phyloP scores from a whole-genome alignment of 2,113 vertebrate genomes.

The Petroica traversi region DNA sequence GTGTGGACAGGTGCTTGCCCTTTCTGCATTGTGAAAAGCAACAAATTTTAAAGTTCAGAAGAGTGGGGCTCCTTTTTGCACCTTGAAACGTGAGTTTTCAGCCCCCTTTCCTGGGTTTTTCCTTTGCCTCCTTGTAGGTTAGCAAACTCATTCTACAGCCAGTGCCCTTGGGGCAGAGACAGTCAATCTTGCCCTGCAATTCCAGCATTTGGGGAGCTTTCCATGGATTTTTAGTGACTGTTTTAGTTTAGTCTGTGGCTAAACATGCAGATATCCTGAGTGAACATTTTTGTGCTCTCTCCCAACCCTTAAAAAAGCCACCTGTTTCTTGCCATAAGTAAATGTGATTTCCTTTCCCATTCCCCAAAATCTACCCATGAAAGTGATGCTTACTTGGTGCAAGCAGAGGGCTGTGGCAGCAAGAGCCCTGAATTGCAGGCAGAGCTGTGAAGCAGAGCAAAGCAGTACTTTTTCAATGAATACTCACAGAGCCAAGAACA shows the following conservation, averaged over 20 bases:
- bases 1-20: not conserved
- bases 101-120: not conserved
- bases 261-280: not conserved
- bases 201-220: not conserved
- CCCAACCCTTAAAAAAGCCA: not conserved
- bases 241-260: not conserved
- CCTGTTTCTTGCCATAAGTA: not conserved
- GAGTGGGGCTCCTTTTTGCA: not conserved
- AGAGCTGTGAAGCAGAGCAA: not conserved
- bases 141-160: not conserved
- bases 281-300: not conserved
- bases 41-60: not conserved
- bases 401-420: not conserved
- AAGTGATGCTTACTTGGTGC: not conserved
- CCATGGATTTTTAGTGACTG: not conserved
- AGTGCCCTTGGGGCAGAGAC: not conserved
- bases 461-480: not conserved
- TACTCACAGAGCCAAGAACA: not conserved
- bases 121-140: not conserved
- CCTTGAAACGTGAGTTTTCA: not conserved
- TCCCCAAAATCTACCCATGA: not conserved
- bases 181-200: not conserved
- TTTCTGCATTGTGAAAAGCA: not conserved
- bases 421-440: not conserved
- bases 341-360: not conserved